Evolutionary conservation across 2,797 vertebrate species (phyloP).

Genomic region (Psittacula derbiana): DNA sequence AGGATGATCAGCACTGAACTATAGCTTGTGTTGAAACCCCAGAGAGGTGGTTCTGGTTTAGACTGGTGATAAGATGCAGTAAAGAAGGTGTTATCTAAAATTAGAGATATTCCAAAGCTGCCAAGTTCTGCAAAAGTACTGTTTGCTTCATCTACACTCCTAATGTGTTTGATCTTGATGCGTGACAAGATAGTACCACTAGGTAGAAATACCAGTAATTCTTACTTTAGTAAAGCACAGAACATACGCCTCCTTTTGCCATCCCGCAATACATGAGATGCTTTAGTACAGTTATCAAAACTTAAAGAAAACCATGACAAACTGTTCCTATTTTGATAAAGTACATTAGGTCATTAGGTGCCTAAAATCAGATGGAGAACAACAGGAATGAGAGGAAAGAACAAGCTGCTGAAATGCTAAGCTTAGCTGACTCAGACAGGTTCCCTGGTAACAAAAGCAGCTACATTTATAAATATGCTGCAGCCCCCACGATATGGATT

Average conservation of each 20-base stretch:
- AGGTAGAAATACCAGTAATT: not conserved
- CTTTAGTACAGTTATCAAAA: not conserved
- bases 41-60: not conserved
- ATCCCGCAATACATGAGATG: not conserved
- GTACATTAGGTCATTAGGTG: conserved; percentile 57
- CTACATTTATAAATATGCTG: conserved; percentile 68
- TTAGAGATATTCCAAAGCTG: not conserved
- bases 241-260: not conserved
- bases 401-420: conserved; percentile 67
- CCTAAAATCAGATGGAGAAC: conserved; percentile 67
- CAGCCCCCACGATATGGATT: conserved; percentile 61
- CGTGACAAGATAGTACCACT: not conserved
- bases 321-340: conserved; percentile 25
- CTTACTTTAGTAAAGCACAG: not conserved
- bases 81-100: not conserved
- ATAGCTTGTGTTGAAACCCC: not conserved
- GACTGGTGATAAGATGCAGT: not conserved
- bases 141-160: not conserved
- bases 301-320: not conserved
- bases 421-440: conserved; percentile 71
- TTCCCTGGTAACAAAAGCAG: conserved; percentile 72
- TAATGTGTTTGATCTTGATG: not conserved
- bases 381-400: conserved; percentile 44
- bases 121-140: not conserved
- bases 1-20: not conserved